Evolutionary conservation across 2,888 invertebrate species (phyloP).

Genomic region (Leptarthrus brevirostris): DNA sequence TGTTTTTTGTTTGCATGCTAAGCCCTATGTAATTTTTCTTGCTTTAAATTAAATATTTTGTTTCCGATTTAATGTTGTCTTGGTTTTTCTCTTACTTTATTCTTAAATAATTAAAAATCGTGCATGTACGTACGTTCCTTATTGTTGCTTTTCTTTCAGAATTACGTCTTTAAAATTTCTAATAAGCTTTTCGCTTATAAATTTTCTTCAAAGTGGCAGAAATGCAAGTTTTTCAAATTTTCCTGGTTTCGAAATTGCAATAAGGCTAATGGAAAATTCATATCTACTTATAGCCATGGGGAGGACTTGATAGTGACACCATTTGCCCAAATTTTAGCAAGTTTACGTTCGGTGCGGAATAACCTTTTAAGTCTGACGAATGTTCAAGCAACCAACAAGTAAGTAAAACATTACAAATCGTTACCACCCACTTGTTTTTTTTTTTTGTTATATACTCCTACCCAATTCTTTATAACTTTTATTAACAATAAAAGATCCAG

Average conservation of each 20-base stretch:
- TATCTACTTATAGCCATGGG: constrained; percentile 75
- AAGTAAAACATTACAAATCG: constrained; percentile 59
- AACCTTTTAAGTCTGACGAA: constrained; percentile 98
- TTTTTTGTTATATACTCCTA: too few species aligned
- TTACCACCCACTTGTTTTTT: too few species aligned
- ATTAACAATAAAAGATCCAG: constrained; percentile 66
- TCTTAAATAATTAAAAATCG: background rate
- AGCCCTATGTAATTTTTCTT: too few species aligned
- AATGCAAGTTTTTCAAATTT: constrained; percentile 29
- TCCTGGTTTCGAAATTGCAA: constrained; percentile 11
- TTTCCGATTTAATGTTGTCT: too few species aligned
- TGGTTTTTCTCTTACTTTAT: too few species aligned
- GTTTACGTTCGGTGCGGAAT: constrained; percentile 96
- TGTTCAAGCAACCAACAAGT: constrained; percentile 82
- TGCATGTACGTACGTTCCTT: constrained; percentile 19
- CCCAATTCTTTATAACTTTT: too few species aligned
- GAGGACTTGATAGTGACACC: constrained; percentile 99
- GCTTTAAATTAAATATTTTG: too few species aligned
- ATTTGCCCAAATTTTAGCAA: constrained; percentile 99
- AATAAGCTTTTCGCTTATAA: constrained; percentile 19
- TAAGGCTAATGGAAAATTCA: constrained; percentile 33
- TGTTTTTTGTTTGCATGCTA: too few species aligned
- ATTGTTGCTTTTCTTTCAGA: constrained; percentile 34
- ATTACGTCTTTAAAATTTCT: constrained; percentile 17
- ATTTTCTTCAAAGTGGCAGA: constrained; percentile 29